Percentiles rank a stretch among this genome's conserved stretches.
Evolutionary conservation across 92 coral and sea anemone species (phyloP).

Genomic region (Palythoa grandis): DNA sequence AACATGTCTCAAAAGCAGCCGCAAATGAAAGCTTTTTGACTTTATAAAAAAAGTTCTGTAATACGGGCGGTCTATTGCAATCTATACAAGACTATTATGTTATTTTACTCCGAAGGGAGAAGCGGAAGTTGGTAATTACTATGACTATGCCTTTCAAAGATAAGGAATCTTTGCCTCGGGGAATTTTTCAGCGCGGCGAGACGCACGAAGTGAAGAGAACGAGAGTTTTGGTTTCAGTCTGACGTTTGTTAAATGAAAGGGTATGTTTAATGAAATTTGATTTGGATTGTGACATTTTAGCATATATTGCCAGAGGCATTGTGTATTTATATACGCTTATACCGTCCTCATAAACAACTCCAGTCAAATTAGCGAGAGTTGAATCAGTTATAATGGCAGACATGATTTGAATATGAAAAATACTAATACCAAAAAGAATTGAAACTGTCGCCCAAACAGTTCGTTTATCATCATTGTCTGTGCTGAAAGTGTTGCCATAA

Average conservation of each 20-base stretch:
- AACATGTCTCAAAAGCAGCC: neutral
- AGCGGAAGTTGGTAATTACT: conserved; percentile 35
- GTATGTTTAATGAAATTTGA: neutral
- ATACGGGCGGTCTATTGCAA: neutral
- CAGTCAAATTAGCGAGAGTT: too few species aligned
- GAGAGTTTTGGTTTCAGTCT: neutral
- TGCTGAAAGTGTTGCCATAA: too few species aligned
- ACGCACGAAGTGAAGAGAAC: neutral
- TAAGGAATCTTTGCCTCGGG: conserved; percentile 33
- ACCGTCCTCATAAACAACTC: too few species aligned
- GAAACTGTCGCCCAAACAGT: too few species aligned
- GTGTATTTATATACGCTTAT: neutral
- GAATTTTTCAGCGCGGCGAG: neutral
- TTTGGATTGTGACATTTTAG: neutral
- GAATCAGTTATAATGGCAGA: too few species aligned
- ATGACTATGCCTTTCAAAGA: conserved; percentile 36
- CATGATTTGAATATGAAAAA: too few species aligned
- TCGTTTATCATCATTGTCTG: too few species aligned
- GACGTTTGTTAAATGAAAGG: conserved; percentile 16
- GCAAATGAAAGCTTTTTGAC: neutral
- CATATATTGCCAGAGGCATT: neutral
- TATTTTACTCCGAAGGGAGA: conserved; percentile 5
- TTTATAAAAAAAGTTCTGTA: neutral
- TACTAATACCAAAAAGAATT: too few species aligned
- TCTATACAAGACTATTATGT: neutral